Conservation (phyloP, 2,888 invertebrate genomes). For the Hypomecis punctinalis region DNA sequence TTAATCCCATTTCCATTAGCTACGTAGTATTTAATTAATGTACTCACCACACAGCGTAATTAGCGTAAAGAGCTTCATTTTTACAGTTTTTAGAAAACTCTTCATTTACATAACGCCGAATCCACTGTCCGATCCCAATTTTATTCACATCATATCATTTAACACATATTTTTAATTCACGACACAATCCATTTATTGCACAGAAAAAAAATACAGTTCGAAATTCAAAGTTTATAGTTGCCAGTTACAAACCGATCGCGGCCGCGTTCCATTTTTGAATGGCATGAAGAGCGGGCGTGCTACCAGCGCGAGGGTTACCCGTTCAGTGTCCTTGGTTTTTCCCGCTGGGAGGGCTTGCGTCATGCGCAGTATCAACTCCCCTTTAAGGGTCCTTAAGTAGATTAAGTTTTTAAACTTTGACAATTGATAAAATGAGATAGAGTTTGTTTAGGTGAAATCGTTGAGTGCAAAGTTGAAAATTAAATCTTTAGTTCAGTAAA, state of each 20-base stretch:
- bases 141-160: conserved; percentile 58
- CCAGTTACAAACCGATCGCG: conserved; percentile 63
- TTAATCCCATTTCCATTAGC: not conserved
- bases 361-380: conserved; percentile 76
- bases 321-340: conserved; percentile 77
- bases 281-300: conserved; percentile 56
- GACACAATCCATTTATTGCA: conserved; percentile 43
- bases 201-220: conserved; percentile 26
- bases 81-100: conserved; percentile 55
- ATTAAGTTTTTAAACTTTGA: conserved; percentile 84
- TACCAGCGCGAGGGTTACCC: conserved; percentile 55
- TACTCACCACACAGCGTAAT: conserved; percentile 77
- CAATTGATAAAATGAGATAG: conserved; percentile 81
- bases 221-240: conserved; percentile 48
- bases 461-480: conserved; percentile 75
- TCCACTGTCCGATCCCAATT: conserved; percentile 41
- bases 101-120: conserved; percentile 51
- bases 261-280: conserved; percentile 67
- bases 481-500: conserved; percentile 50
- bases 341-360: conserved; percentile 70
- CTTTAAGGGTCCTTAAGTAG: conserved; percentile 80
- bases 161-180: conserved; percentile 37
- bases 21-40: conserved; percentile 1
- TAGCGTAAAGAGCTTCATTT: conserved; percentile 73
- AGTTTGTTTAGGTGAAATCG: conserved; percentile 73